A percentile compares a stretch with the other conserved stretches of the same genome.
These are phyloP conservation scores for Leiothrix lutea DNA, from an alignment of 2,113 vertebrate species.

Conservation along the genomic window DNA sequence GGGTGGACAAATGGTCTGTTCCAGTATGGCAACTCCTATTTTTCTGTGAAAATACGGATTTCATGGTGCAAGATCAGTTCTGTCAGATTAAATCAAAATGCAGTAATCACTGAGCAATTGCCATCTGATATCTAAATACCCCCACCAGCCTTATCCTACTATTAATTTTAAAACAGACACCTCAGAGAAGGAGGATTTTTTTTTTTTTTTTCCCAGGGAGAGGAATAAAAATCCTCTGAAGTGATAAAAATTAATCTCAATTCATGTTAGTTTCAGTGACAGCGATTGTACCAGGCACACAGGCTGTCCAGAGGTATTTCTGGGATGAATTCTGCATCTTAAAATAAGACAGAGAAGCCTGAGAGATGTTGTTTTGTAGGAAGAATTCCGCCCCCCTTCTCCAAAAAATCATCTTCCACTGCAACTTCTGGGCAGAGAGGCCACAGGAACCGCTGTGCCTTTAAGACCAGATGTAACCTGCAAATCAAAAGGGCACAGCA, in stretches of 20 bases:
- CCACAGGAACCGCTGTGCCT: not conserved
- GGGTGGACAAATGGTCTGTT: conserved; percentile 43
- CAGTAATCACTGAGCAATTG: conserved; percentile 56
- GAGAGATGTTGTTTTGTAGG: not conserved
- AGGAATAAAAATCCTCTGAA: conserved; percentile 61
- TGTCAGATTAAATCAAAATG: conserved; percentile 72
- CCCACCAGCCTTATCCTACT: conserved; percentile 38
- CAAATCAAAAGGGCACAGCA: conserved; percentile 69
- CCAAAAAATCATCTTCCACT: not conserved
- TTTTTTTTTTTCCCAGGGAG: not conserved
- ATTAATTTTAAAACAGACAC: conserved; percentile 56
- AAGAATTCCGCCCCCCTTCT: not conserved
- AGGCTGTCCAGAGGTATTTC: conserved; percentile 57
- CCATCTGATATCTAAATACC: conserved; percentile 61
- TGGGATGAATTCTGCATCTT: conserved; percentile 49
- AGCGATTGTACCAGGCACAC: conserved; percentile 44
- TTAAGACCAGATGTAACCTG: conserved; percentile 60
- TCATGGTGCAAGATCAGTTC: conserved; percentile 50
- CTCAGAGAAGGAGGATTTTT: conserved; percentile 23
- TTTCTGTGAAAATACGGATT: conserved; percentile 62
- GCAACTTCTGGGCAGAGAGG: conserved; percentile 17
- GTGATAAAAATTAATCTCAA: conserved; percentile 70
- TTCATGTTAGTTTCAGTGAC: conserved; percentile 63
- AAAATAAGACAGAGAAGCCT: conserved; percentile 12
- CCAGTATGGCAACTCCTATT: conserved; percentile 58